Percentiles rank a stretch among this genome's conserved stretches.
Evolutionary conservation across 1,140 invertebrate species (phyloP).

Genomic region (Lordiphosa mommai): DNA sequence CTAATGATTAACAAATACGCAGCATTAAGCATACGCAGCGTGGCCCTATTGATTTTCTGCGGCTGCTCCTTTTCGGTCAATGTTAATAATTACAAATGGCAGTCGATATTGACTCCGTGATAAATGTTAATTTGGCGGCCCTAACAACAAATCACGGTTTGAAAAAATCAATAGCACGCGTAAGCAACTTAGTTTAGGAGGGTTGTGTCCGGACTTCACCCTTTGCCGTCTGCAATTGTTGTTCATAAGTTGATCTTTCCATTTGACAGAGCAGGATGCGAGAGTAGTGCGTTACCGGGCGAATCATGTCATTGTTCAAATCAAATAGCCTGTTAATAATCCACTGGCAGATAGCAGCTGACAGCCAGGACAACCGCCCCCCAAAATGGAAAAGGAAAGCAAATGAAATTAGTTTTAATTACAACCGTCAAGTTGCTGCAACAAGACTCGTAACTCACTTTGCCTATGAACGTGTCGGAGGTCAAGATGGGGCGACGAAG

Average conservation of each 20-base stretch:
- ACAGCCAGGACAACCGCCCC: neutral
- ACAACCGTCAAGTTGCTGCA: conserved; percentile 69
- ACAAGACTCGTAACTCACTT: conserved; percentile 69
- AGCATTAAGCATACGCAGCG: conserved; percentile 49
- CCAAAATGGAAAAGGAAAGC: conserved; percentile 49
- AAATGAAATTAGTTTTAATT: conserved; percentile 78
- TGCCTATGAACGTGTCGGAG: conserved; percentile 49
- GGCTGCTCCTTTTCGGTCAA: conserved; percentile 15
- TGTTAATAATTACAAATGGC: conserved; percentile 45
- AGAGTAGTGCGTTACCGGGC: conserved; percentile 38
- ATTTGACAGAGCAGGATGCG: conserved; percentile 37
- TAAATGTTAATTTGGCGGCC: conserved; percentile 29
- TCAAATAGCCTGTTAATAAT: conserved; percentile 61
- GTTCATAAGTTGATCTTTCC: conserved; percentile 8
- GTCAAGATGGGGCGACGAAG: conserved; percentile 30
- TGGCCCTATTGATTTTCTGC: conserved; percentile 48
- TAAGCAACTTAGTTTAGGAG: neutral
- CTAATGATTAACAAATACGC: conserved; percentile 71
- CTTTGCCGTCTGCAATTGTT: too few relatives aligned
- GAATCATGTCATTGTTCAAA: conserved; percentile 39
- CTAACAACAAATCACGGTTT: conserved; percentile 24
- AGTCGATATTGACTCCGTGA: conserved; percentile 44
- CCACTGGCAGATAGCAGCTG: conserved; percentile 9
- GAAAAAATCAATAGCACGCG: conserved; percentile 20
- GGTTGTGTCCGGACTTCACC: too few relatives aligned